These are phyloP conservation scores for Sakesphorus luctuosus DNA, from an alignment of 2,113 vertebrate species.

Conservation along the genomic window DNA sequence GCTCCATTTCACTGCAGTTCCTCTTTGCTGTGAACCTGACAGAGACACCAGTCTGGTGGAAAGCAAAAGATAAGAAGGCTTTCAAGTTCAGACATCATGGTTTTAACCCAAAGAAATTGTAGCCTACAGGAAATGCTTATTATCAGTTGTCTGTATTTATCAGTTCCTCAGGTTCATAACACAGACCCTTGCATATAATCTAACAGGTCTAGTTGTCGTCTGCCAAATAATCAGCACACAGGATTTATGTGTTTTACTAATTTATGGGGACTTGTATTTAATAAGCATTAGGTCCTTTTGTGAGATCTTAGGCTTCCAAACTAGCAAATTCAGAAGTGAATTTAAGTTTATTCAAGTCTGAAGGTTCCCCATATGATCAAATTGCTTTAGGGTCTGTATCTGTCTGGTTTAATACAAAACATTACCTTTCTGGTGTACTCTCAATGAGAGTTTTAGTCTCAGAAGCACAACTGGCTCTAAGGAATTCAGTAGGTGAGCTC, in stretches of 20 bases:
- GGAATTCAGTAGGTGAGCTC: neutral
- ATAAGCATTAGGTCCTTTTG: neutral
- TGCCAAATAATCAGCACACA: neutral
- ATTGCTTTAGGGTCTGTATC: neutral
- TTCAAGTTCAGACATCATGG: neutral
- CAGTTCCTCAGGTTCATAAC: neutral
- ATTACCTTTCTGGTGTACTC: neutral
- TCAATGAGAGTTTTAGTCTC: neutral
- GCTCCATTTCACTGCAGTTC: neutral
- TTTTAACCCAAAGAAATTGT: neutral
- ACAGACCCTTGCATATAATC: neutral
- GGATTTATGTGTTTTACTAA: neutral
- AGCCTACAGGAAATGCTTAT: neutral
- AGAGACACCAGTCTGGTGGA: neutral
- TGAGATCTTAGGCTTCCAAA: neutral
- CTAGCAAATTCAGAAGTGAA: neutral
- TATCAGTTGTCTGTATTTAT: neutral
- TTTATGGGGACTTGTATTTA: neutral
- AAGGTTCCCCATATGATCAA: neutral
- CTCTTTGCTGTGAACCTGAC: neutral
- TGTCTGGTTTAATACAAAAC: neutral
- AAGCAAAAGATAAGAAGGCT: neutral
- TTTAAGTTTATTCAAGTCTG: neutral
- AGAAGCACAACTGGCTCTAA: neutral
- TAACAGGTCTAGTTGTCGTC: neutral